Evolutionary conservation across 2,888 invertebrate genomes (phyloP), one percentile per base, ranked within the genome.

Genomic region (Rhingia campestris): DNA sequence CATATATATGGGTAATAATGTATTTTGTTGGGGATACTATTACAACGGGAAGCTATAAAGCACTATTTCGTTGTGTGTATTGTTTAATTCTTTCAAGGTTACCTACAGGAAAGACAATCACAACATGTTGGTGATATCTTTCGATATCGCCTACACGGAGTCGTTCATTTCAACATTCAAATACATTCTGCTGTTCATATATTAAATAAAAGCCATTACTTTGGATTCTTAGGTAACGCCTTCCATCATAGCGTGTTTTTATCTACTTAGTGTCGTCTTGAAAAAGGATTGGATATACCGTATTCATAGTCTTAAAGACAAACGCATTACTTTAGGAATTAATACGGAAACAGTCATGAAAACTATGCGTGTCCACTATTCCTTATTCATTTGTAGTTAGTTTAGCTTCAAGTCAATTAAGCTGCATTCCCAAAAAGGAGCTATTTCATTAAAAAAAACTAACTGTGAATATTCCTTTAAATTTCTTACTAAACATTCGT

Each of bases 71-170:
- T 45, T 56, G 54, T 51, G 72, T 4, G 32, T 58, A 66, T 73
- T 53, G 61, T 61, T 77, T 67, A 77, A 77, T 63, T 58, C 51
- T 56, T 73, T 70, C 77, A 82, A 73, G 81, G 81, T 73, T 58
- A 66, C 14, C 22, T 22, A 22, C 22, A 22, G 22, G 22, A 22
- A 22, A 22, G 39, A 14, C 43, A 77, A 67, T 77, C 67, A 77
- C 56, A 77, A 51, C 53, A 66, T 61, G 43, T 67, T 54, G 22
- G 47, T 33, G 47, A 80, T 80, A 47, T 80, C 66, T 67, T 79
- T 51, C 63, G 51, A 54, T 61, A 75, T 37, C 37, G 33, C 51
- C 2, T 47, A 49, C 32, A 67, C 58, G 14, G 41, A 64, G 12
- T 41, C 47, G 35, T 35, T 41, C 35, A 41, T 54, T 49, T 41